Conservation (phyloP, 2,888 invertebrate genomes). For the Brassicogethes aeneus region DNA sequence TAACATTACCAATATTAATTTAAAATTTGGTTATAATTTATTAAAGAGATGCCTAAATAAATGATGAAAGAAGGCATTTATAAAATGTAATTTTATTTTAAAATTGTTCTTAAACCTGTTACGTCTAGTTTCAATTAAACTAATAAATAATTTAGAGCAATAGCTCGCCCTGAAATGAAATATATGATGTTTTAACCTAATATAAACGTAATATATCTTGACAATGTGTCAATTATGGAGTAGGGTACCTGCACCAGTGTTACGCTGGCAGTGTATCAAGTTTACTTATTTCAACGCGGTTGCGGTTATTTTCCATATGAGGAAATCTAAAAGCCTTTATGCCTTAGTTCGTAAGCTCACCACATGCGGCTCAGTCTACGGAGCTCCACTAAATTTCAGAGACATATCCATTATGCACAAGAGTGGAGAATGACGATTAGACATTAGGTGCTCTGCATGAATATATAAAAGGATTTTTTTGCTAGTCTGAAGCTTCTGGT, state of each 20-base stretch:
- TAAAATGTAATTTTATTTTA: too few relatives aligned
- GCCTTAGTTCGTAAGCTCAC: constrained; percentile 15
- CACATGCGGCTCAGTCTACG: constrained; percentile 10
- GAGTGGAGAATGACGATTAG: not conserved
- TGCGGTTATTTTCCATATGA: constrained; percentile 23
- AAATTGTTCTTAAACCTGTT: too few relatives aligned
- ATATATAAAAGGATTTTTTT: not conserved
- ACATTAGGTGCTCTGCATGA: not conserved
- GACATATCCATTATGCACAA: not conserved
- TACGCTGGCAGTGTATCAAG: too few relatives aligned
- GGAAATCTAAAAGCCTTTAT: constrained; percentile 20
- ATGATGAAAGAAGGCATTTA: too few relatives aligned
- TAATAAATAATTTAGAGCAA: too few relatives aligned
- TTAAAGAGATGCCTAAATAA: too few relatives aligned
- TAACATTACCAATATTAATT: too few relatives aligned
- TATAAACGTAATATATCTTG: not conserved
- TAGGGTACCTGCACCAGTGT: not conserved
- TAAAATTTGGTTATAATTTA: too few relatives aligned
- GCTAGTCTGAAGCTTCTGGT: too few relatives aligned
- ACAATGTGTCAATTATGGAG: not conserved
- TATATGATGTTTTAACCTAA: too few relatives aligned
- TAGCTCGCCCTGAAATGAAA: too few relatives aligned
- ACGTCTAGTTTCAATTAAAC: too few relatives aligned
- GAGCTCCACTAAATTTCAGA: constrained; percentile 3
- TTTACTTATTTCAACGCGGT: constrained; percentile 20